Percentiles rank a stretch among this genome's conserved stretches.
Evolutionary conservation across 1,140 invertebrate genomes (phyloP).

Genomic region (silkworm (Bombyx mori)): DNA sequence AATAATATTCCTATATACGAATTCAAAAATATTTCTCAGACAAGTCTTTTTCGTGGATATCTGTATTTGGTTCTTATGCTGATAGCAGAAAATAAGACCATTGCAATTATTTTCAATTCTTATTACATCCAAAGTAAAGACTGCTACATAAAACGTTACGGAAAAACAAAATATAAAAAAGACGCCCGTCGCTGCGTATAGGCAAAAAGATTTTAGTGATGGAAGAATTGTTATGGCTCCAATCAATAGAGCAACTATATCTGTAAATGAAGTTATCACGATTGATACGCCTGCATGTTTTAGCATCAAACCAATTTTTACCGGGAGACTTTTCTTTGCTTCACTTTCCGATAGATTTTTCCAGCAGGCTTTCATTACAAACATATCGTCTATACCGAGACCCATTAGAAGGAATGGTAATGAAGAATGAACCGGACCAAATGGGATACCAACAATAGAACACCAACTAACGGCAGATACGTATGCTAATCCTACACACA

Average conservation of each 20-base stretch:
- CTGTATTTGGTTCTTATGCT: constrained; percentile 71
- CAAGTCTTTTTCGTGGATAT: constrained; percentile 48
- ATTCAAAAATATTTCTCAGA: constrained; percentile 69
- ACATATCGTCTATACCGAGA: constrained; percentile 86
- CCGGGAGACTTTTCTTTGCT: constrained; percentile 68
- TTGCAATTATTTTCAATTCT: constrained; percentile 77
- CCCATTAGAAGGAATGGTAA: constrained; percentile 87
- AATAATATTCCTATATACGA: constrained; percentile 74
- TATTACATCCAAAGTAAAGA: constrained; percentile 79
- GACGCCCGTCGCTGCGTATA: constrained; percentile 81
- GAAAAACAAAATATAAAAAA: constrained; percentile 82
- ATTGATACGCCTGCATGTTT: constrained; percentile 87
- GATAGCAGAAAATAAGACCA: constrained; percentile 78
- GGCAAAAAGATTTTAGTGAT: constrained; percentile 81
- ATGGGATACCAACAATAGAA: constrained; percentile 80
- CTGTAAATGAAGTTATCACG: constrained; percentile 86
- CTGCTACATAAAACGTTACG: constrained; percentile 84
- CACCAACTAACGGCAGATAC: constrained; percentile 80
- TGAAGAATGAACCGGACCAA: constrained; percentile 86
- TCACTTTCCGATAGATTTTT: constrained; percentile 72
- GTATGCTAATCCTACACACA: constrained; percentile 83
- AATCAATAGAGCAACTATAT: constrained; percentile 84
- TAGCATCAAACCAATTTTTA: constrained; percentile 78
- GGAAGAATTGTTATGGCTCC: constrained; percentile 82
- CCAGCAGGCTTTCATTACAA: constrained; percentile 85